Base-by-base conservation (phyloP, 2,113 vertebrate species). In the Sturnira hondurensis region DNA sequence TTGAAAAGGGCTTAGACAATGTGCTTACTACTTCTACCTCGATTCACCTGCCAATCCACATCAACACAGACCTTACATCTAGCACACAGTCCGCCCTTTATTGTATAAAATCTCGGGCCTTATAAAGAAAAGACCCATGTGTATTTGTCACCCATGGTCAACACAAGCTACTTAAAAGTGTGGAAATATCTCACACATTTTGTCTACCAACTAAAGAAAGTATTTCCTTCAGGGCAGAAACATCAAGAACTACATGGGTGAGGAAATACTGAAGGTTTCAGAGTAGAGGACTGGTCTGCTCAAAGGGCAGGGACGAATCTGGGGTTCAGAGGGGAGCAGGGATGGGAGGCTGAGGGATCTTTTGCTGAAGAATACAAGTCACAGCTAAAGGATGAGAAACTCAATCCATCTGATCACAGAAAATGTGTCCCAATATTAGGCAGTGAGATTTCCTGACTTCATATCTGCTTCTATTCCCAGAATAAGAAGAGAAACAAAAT, bases 261-360 rank as follows among this genome's bases (percentile, higher is more conserved):
- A 33, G 47, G 20, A 91, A 77, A 22, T 16, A 50, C 16, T 14
- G 43, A 22, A 65, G 33, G 28, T 63, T 67, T 45, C 17, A 45
- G 77, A 41, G 10, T 0, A 0, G 15, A 17, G 38, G 33, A 1
- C 0, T 19, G 70, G 56, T 38, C 65, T 77, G 43, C 9, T 56
- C 41, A 36, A 6, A 88, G 77, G 67, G 63, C 4, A 8, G 26
- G 2, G 22, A 74, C 74, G 74, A 81, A 16, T 77, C 50, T 58
- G 10, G 77, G 91, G 54, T 24, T 24, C 43, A 16, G 3, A 0
- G 1, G 52, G 38, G 12, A 31, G 56, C 20, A 67, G 41, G 31
- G 52, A 68, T 15, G 5, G 4, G 63, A 22, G 24, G 2, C 26
- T 43, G 45, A 38, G 13, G 38, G 70, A 56, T 11, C 2, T 50